Evolutionary conservation across 2,113 vertebrate genomes (phyloP).

Genomic region (Scytalopus superciliaris): DNA sequence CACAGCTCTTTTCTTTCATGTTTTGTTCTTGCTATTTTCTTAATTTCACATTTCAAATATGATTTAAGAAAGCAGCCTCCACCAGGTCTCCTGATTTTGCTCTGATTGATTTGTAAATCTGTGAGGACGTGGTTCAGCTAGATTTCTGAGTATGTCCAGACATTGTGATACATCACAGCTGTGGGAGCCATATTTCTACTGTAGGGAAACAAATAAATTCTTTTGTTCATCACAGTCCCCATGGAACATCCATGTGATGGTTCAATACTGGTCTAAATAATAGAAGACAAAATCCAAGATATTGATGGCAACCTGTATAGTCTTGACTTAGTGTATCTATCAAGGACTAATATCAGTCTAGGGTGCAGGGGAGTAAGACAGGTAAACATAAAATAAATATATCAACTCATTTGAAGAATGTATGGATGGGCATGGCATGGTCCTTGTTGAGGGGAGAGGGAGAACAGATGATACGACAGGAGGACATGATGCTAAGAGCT

Average conservation of each 20-base stretch:
- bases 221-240: background rate
- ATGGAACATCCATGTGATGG: background rate
- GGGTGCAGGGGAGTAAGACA: background rate
- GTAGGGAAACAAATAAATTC: background rate
- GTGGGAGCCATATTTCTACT: background rate
- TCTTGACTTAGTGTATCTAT: background rate
- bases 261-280: background rate
- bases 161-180: background rate
- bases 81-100: background rate
- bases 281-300: background rate
- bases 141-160: background rate
- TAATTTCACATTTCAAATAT: slow-evolving; percentile 19
- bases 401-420: background rate
- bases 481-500: background rate
- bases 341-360: background rate
- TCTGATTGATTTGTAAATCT: slow-evolving; percentile 29
- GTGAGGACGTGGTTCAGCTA: background rate
- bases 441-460: background rate
- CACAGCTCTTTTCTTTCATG: background rate
- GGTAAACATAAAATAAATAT: background rate
- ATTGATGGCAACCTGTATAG: background rate
- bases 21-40: background rate
- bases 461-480: background rate
- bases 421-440: background rate
- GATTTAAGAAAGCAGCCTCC: background rate